These are phyloP conservation scores for Amazonetta brasiliensis DNA, from an alignment of 2,797 vertebrate species.

Conservation along the genomic window DNA sequence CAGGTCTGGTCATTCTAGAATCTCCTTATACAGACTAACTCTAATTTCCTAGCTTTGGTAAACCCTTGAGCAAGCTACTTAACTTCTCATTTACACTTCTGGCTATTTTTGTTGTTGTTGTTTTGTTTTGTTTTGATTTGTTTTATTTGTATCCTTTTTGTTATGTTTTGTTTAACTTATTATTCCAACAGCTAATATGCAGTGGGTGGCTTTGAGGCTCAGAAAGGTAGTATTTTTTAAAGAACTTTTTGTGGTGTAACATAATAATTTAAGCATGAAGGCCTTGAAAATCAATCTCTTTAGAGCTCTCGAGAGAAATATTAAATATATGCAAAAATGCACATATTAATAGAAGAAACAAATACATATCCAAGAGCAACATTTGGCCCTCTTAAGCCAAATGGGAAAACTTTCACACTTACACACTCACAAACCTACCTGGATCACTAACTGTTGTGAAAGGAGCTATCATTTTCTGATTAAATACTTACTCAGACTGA, in stretches of 20 bases:
- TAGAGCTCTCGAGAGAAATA: conserved; percentile 14
- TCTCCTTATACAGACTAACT: background rate
- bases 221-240: conserved; percentile 1
- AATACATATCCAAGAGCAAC: background rate
- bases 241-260: background rate
- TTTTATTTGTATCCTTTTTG: no score
- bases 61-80: background rate
- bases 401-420: background rate
- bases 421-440: background rate
- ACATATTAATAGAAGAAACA: background rate
- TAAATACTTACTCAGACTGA: conserved; percentile 36
- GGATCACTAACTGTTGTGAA: conserved; percentile 2
- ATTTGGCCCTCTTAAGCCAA: conserved; percentile 25
- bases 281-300: background rate
- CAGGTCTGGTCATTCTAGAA: background rate
- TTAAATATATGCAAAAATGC: conserved; percentile 11
- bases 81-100: background rate
- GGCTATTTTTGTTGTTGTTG: background rate
- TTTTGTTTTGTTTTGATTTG: no score
- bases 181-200: background rate
- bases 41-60: background rate
- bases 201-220: background rate
- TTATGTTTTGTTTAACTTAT: background rate
- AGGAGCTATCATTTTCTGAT: conserved; percentile 46
- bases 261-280: background rate